phyloP scores from a whole-genome alignment of 64 coral and sea anemone species.

The Montipora capricornis region DNA sequence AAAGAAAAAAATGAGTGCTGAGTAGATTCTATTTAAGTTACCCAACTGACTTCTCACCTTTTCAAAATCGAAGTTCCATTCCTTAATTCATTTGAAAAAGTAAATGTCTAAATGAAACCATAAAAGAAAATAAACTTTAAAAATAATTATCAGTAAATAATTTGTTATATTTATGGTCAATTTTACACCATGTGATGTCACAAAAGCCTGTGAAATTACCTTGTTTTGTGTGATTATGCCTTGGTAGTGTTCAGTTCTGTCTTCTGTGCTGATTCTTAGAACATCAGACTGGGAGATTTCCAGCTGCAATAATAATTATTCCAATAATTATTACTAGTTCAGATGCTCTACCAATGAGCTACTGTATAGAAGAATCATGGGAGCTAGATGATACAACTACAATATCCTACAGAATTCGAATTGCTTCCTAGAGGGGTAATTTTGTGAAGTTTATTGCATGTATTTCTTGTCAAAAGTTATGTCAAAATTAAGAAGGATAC shows the following conservation, averaged over 20 bases:
- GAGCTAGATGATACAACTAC: no score
- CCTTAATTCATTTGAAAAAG: constrained; percentile 7
- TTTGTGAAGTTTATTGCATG: no score
- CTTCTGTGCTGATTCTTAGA: constrained; percentile 25
- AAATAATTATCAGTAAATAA: no score
- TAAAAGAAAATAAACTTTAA: background rate
- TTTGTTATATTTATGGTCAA: background rate
- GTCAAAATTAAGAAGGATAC: no score
- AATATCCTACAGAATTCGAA: no score
- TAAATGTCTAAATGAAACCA: constrained; percentile 5
- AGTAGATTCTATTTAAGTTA: no score
- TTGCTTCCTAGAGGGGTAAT: no score
- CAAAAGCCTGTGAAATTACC: constrained; percentile 5
- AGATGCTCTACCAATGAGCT: background rate
- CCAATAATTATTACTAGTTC: no score
- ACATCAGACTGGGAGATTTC: constrained; percentile 18
- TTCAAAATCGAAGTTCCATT: constrained; percentile 3
- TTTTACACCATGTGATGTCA: background rate
- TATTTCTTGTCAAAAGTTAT: no score
- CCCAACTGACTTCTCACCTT: background rate
- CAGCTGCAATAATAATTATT: constrained; percentile 1
- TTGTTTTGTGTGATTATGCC: constrained; percentile 42
- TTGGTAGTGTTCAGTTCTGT: constrained; percentile 1
- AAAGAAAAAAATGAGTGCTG: no score
- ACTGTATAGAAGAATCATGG: no score